phyloP scores from a whole-genome alignment of 2,113 vertebrate genomes.

The Dinomys branickii region DNA sequence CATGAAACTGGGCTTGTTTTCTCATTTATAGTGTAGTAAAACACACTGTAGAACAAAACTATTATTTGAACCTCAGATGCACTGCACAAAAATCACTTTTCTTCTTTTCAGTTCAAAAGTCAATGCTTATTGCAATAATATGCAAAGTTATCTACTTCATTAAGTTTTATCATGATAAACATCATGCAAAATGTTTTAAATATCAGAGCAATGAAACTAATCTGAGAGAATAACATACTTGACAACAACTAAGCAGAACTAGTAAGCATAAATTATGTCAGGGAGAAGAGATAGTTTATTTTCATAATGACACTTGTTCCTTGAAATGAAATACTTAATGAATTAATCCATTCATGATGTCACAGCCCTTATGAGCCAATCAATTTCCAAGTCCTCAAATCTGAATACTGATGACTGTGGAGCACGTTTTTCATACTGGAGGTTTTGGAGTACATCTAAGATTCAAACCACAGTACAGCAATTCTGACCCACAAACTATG shows the following conservation, averaged over 20 bases:
- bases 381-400: no score
- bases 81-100: constrained; percentile 90
- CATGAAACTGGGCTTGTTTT: constrained; percentile 88
- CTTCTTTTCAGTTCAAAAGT: constrained; percentile 92
- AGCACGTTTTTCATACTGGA: no score
- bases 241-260: constrained; percentile 95
- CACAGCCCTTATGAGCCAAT: no score
- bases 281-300: no score
- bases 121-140: constrained; percentile 94
- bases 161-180: constrained; percentile 92
- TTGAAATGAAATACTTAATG: no score
- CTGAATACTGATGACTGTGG: no score
- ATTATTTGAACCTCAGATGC: constrained; percentile 93
- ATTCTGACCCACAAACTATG: no score
- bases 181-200: constrained; percentile 90
- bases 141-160: constrained; percentile 91
- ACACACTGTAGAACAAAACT: constrained; percentile 90
- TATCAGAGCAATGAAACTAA: constrained; percentile 89
- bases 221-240: constrained; percentile 90
- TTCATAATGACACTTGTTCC: no score
- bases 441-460: no score
- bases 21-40: constrained; percentile 90
- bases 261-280: constrained; percentile 91
- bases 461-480: no score
- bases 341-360: no score